Base-by-base conservation (phyloP, 2,797 vertebrate genomes). In the Manis crassicaudata region DNA sequence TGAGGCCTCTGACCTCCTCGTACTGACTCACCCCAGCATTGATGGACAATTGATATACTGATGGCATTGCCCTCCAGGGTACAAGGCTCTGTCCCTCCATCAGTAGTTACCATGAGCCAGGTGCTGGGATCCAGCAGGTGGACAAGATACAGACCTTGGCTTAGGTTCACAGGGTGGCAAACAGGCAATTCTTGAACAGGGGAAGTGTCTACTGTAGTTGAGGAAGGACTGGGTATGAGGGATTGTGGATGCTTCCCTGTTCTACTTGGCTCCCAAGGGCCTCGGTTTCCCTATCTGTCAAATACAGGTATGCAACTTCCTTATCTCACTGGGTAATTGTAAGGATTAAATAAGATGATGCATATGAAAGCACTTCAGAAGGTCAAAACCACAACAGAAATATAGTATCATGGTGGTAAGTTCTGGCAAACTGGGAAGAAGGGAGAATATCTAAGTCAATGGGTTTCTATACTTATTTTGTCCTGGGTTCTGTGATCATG, bases 251-350 rank as follows among this genome's bases (percentile, higher is more conserved):
- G 6, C 13, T 43, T 80, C 46, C 40, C 46, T n/a, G 50, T 16
- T 90, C 11, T 29, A 1, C 62, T 50, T 68, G n/a, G 50, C 35
- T 85, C 80, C 60, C 65, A n/a, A 46, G 54, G 37, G 52, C 70
- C 82, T 86, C 65, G 3, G 92, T 90, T 81, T 84, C 86, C 43
- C 60, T 94, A 14, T 68, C 86, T 73, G 65, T 81, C 73, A 68
- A 86, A 88, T 91, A 29, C 56, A 56, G 27, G 46, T 60, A 72
- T 21, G 7, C 29, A 68, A 14, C 54, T 72, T 50, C 40, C 40
- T 81, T 93, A 60, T 73, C 58, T 92, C 43, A n/a, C 27, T 35
- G 35, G 75, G 27, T 40, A 68, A 58, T 16, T 62, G 12, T 43
- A 54, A 82, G 4, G 17, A 77, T 13, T 76, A 70, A 87, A 56